Evolutionary conservation across 2,113 vertebrate genomes (phyloP).

Genomic region (Oplegnathus fasciatus): DNA sequence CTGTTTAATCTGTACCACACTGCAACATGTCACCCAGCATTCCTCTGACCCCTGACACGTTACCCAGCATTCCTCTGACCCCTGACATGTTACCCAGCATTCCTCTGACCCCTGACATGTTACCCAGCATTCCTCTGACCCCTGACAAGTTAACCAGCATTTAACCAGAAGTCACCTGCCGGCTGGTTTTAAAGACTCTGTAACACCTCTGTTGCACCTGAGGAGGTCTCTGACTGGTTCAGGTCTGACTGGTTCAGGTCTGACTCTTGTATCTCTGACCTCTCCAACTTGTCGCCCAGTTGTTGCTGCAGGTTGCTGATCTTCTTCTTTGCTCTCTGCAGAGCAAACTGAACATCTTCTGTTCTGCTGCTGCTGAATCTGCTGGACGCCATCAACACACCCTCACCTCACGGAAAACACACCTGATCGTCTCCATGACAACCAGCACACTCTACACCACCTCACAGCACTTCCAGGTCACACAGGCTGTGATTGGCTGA

Average conservation of each 20-base stretch:
- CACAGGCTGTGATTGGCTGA: conserved; percentile 36
- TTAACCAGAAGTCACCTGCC: too few relatives aligned
- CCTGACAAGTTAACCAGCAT: too few relatives aligned
- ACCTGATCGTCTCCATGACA: conserved; percentile 39
- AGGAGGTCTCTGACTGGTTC: too few relatives aligned
- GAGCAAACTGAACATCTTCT: conserved; percentile 73
- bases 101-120: background rate
- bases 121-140: too few relatives aligned
- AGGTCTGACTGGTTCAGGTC: too few relatives aligned
- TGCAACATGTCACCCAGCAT: background rate
- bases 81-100: background rate
- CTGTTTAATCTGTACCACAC: conserved; percentile 1
- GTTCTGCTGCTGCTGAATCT: conserved; percentile 54
- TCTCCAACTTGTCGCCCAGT: conserved; percentile 70
- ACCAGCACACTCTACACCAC: conserved; percentile 16
- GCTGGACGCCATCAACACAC: conserved; percentile 67
- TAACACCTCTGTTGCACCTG: too few relatives aligned
- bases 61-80: background rate
- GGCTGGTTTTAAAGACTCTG: too few relatives aligned
- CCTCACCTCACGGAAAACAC: background rate
- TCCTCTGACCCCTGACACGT: background rate
- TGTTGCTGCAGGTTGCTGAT: conserved; percentile 74
- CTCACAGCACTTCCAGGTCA: conserved; percentile 14
- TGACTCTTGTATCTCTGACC: too few relatives aligned
- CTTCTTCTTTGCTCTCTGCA: conserved; percentile 79